These are phyloP conservation scores for Gerris buenoi DNA, from an alignment of 1,140 invertebrate genomes.

Conservation along the genomic window DNA sequence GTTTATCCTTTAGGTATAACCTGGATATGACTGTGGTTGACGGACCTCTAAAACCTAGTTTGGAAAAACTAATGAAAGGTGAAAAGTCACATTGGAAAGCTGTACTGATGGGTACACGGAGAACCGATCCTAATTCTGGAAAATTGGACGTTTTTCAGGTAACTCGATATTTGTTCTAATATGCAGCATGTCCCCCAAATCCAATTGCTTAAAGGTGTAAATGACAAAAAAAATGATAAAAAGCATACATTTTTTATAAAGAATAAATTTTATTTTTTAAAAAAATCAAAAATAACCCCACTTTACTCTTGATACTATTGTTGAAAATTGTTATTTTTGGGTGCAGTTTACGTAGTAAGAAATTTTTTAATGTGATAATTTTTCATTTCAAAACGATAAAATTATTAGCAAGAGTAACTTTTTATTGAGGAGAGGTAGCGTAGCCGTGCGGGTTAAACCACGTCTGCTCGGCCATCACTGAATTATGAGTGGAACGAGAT, in stretches of 20 bases:
- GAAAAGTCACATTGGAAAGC: conserved; percentile 43
- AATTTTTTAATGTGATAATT: no score
- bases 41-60: conserved; percentile 52
- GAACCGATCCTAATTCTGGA: conserved; percentile 63
- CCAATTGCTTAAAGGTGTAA: neutral
- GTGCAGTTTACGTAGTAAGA: no score
- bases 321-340: no score
- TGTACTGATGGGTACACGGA: conserved; percentile 73
- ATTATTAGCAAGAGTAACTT: neutral
- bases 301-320: no score
- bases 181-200: no score
- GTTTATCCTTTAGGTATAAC: conserved; percentile 54
- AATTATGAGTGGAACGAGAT: no score
- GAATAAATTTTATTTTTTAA: neutral
- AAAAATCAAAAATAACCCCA: no score
- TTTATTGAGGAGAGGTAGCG: neutral
- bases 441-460: no score
- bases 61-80: conserved; percentile 40
- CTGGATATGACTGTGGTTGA: conserved; percentile 51
- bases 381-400: neutral
- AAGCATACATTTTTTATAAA: neutral
- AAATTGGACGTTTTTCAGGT: conserved; percentile 53
- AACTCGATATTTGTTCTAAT: conserved; percentile 20
- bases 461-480: no score
- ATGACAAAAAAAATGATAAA: neutral